Percentiles rank a stretch among this genome's conserved stretches.
These are phyloP conservation scores for Myathropa florea DNA, from an alignment of 2,888 invertebrate genomes.

Conservation along the genomic window DNA sequence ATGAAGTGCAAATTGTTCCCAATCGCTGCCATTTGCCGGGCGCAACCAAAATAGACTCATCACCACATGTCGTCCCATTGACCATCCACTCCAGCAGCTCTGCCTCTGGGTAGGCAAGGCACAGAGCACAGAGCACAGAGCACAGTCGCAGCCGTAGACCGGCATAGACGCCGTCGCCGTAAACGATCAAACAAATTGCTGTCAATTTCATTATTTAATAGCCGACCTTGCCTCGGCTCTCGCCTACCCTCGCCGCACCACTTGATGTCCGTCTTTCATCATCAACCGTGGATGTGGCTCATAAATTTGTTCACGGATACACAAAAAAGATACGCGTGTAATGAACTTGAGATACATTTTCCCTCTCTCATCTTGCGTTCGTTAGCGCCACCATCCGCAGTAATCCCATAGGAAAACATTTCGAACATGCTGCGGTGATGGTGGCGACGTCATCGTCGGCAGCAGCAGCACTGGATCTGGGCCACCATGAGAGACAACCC, in stretches of 20 bases:
- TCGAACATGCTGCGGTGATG: neutral
- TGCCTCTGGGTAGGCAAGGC: neutral
- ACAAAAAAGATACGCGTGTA: constrained; percentile 9
- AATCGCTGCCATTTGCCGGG: neutral
- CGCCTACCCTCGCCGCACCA: neutral
- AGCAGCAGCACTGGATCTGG: constrained; percentile 16
- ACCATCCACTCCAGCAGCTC: neutral
- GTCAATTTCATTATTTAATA: constrained; percentile 67
- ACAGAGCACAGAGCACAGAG: too few relatives aligned
- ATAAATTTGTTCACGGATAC: constrained; percentile 32
- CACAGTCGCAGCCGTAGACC: neutral
- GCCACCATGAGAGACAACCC: constrained; percentile 63
- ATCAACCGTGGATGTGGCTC: constrained; percentile 34
- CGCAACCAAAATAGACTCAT: constrained; percentile 47
- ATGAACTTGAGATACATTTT: constrained; percentile 42
- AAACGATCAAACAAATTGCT: constrained; percentile 68
- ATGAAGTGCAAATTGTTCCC: neutral
- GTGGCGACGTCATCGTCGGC: neutral
- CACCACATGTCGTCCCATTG: constrained; percentile 65
- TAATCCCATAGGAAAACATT: constrained; percentile 37
- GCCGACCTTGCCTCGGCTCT: constrained; percentile 58
- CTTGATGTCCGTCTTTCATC: constrained; percentile 44
- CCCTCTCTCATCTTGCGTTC: constrained; percentile 23
- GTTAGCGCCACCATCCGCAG: constrained; percentile 57
- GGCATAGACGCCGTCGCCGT: constrained; percentile 38